phyloP scores from a whole-genome alignment of 2,797 vertebrate species.

The Columba guinea region DNA sequence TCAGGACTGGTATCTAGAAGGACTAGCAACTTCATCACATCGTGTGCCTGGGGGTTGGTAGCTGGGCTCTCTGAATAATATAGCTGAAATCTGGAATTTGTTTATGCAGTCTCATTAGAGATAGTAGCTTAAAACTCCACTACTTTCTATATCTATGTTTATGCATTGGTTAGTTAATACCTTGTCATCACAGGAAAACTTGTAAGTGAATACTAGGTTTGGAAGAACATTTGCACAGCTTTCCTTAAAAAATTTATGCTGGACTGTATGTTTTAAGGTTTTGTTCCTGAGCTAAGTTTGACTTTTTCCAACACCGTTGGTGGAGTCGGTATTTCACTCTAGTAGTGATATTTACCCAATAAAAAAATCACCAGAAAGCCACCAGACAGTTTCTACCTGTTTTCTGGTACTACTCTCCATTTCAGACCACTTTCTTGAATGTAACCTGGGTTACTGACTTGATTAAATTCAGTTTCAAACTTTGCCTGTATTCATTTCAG shows the following conservation, averaged over 20 bases:
- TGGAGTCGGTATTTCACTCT: neutral
- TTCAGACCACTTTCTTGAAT: neutral
- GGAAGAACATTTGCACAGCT: neutral
- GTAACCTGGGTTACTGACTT: neutral
- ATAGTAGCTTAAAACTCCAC: neutral
- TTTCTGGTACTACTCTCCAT: neutral
- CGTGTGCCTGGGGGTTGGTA: neutral
- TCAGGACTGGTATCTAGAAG: neutral
- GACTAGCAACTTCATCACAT: neutral
- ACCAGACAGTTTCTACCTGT: neutral
- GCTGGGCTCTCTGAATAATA: neutral
- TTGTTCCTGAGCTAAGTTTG: neutral
- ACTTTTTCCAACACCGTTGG: neutral
- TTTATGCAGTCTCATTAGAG: neutral
- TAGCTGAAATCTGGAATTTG: neutral
- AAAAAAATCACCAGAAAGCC: neutral
- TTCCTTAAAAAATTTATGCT: neutral
- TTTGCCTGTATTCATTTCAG: neutral
- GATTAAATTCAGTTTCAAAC: neutral
- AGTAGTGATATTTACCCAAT: neutral
- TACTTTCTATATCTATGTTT: neutral
- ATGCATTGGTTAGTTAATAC: neutral
- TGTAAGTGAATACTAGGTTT: neutral
- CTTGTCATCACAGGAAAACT: neutral
- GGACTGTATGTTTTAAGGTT: neutral